phyloP scores from a whole-genome alignment of 2,797 vertebrate species.

The Aratinga solstitialis region DNA sequence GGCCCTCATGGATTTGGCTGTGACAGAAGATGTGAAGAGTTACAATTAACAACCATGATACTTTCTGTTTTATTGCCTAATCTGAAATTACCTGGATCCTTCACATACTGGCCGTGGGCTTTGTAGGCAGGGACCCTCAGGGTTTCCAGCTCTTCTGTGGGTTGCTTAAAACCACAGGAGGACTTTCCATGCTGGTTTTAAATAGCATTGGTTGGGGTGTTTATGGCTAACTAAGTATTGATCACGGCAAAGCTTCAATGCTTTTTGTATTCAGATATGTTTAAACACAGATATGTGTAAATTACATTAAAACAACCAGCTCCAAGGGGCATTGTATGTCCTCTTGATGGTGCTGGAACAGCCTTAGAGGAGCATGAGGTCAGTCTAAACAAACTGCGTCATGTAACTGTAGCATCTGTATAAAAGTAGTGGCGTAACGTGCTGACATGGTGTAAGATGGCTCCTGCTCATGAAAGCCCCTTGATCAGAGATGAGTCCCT shows the following conservation, averaged over 20 bases:
- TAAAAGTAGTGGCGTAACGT: background rate
- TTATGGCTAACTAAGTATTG: background rate
- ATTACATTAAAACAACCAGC: background rate
- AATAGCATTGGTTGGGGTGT: background rate
- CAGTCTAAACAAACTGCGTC: background rate
- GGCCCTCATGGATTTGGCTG: background rate
- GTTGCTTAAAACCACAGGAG: background rate
- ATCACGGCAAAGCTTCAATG: background rate
- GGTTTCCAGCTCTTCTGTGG: background rate
- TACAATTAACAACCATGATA: background rate
- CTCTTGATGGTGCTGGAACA: background rate
- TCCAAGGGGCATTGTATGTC: background rate
- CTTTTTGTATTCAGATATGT: background rate
- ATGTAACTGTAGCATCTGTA: background rate
- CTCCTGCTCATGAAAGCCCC: background rate
- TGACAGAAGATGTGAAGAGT: background rate
- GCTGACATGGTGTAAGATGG: accelerated
- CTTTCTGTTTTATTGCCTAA: background rate
- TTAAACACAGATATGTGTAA: background rate
- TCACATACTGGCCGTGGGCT: background rate
- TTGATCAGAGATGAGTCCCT: background rate
- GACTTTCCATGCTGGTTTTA: background rate
- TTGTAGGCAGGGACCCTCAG: background rate
- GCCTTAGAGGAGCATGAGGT: background rate
- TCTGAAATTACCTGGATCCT: background rate